Conservation (phyloP, 2,888 invertebrate species). For the Amitus sp. region DNA sequence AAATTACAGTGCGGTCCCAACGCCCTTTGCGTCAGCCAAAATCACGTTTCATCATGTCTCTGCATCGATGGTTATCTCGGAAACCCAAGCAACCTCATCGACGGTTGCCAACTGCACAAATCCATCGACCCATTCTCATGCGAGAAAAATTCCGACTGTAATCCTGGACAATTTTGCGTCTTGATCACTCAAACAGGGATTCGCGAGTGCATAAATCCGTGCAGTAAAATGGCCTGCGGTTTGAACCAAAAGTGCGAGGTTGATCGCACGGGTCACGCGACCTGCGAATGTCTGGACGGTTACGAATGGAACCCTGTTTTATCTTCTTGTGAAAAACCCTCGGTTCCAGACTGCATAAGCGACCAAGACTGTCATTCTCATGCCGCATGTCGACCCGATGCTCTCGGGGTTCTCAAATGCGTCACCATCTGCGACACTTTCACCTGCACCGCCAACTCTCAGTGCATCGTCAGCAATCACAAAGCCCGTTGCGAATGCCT, state of each 20-base stretch:
- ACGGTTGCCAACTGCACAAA: slow-evolving; percentile 81
- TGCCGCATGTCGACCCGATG: slow-evolving; percentile 84
- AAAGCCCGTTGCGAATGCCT: slow-evolving; percentile 86
- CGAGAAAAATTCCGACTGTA: slow-evolving; percentile 77
- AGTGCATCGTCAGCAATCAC: slow-evolving; percentile 79
- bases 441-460: slow-evolving; percentile 85
- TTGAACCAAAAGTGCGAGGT: slow-evolving; percentile 83
- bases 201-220: slow-evolving; percentile 80
- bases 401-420: slow-evolving; percentile 86
- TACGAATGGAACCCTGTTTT: slow-evolving; percentile 86
- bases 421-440: slow-evolving; percentile 80
- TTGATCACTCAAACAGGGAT: slow-evolving; percentile 70
- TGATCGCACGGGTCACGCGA: slow-evolving; percentile 74
- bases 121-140: slow-evolving; percentile 72
- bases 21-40: slow-evolving; percentile 84
- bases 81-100: slow-evolving; percentile 81
- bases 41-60: slow-evolving; percentile 86
- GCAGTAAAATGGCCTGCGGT: slow-evolving; percentile 83
- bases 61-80: slow-evolving; percentile 86
- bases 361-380: slow-evolving; percentile 77
- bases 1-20: slow-evolving; percentile 92
- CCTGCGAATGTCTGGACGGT: slow-evolving; percentile 82
- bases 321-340: slow-evolving; percentile 86
- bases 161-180: slow-evolving; percentile 76
- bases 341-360: slow-evolving; percentile 81